Evolutionary conservation across 2,888 invertebrate genomes (phyloP).

Genomic region (Caenorhabditis virilis): DNA sequence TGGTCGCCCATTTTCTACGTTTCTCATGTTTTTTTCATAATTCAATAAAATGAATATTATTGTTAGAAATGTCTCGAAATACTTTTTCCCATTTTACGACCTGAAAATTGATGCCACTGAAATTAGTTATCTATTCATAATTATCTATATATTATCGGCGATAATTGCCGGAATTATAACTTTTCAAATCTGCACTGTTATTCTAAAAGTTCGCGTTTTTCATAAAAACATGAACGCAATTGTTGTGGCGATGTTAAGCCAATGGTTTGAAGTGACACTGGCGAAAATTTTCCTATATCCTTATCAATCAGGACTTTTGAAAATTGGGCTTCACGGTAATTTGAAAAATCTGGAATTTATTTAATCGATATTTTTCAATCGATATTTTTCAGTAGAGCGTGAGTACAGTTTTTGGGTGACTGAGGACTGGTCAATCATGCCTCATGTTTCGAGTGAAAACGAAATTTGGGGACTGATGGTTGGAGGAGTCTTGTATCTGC

Average conservation of each 20-base stretch:
- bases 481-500: constrained; percentile 17
- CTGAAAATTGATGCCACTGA: constrained; percentile 9
- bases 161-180: constrained; percentile 17
- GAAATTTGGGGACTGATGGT: no score
- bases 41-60: constrained; percentile 34
- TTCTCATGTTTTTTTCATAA: no score
- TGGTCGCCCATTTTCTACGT: no score
- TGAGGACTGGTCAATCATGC: constrained; percentile 10
- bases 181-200: constrained; percentile 16
- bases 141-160: constrained; percentile 15
- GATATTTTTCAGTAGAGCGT: no score
- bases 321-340: background rate
- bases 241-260: constrained; percentile 14
- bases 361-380: background rate
- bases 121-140: constrained; percentile 5
- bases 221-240: constrained; percentile 26
- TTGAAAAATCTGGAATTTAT: background rate
- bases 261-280: constrained; percentile 24
- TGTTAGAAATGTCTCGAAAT: constrained; percentile 19
- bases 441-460: no score
- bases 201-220: constrained; percentile 21
- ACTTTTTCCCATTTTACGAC: constrained; percentile 28
- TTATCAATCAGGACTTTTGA: constrained; percentile 19
- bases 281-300: constrained; percentile 21
- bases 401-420: constrained; percentile 13